Conservation (phyloP, 2,113 vertebrate species). For the Alethe castanea region DNA sequence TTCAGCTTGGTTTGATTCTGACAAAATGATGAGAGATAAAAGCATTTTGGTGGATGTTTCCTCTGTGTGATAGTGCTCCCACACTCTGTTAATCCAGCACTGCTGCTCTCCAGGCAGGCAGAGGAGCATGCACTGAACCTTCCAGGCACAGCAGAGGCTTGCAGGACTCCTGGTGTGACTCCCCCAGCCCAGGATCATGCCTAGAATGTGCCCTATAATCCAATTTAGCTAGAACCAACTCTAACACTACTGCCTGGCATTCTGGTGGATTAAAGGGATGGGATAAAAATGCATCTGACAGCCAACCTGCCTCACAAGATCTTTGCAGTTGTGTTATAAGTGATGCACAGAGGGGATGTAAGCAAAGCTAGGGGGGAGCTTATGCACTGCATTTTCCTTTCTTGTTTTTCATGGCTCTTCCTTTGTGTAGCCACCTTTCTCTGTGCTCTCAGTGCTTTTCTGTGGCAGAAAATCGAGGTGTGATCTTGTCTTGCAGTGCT, state of each 20-base stretch:
- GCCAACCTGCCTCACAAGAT: neutral
- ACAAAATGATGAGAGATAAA: neutral
- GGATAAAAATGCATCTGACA: neutral
- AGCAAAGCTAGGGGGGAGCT: neutral
- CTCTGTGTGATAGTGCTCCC: neutral
- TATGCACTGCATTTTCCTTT: neutral
- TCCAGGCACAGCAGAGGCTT: neutral
- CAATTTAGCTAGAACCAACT: neutral
- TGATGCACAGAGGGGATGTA: neutral
- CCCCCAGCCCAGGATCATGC: neutral
- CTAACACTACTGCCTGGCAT: neutral
- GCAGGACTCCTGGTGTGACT: neutral
- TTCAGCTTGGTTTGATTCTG: neutral
- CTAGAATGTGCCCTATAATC: neutral
- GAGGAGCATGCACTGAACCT: neutral
- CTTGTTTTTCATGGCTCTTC: neutral
- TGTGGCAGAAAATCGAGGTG: neutral
- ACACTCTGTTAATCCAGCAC: neutral
- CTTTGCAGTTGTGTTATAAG: neutral
- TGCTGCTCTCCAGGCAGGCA: neutral
- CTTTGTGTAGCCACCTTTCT: neutral
- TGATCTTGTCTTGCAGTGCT: constrained; percentile 43
- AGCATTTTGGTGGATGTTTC: neutral
- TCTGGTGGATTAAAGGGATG: neutral
- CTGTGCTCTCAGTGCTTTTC: neutral